Conservation (phyloP, 2,888 invertebrate genomes). For the Dugesia japonica region DNA sequence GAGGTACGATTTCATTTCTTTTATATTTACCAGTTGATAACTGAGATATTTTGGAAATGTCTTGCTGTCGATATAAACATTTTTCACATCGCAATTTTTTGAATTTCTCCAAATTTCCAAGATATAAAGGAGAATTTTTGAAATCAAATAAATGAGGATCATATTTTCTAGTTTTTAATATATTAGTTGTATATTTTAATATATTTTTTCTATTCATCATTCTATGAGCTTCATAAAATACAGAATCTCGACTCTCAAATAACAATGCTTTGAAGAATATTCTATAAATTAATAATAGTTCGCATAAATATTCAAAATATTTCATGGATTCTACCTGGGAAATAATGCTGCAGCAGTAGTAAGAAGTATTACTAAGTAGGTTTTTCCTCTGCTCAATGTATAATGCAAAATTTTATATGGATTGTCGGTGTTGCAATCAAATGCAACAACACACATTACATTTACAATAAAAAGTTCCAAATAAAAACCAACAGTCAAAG, state of each 20-base stretch:
- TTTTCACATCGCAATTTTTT: not conserved
- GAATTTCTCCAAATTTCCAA: not conserved
- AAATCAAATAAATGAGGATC: not conserved
- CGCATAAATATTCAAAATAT: too few relatives aligned
- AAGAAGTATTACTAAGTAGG: not conserved
- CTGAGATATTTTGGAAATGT: not conserved
- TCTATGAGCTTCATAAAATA: not conserved
- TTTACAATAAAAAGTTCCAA: not conserved
- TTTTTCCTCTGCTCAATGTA: not conserved
- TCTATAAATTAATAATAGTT: too few relatives aligned
- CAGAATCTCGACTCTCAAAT: not conserved
- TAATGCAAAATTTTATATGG: slow-evolving; percentile 3
- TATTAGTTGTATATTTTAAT: not conserved
- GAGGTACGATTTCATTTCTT: not conserved
- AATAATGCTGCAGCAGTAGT: not conserved
- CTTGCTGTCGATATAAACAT: not conserved
- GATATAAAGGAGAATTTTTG: not conserved
- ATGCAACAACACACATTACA: not conserved
- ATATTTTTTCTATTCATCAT: not conserved
- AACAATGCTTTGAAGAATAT: not conserved
- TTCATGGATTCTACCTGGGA: too few relatives aligned
- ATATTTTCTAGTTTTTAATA: not conserved
- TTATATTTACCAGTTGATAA: not conserved
- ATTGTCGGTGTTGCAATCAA: not conserved
- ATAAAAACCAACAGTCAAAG: not conserved